Base-by-base conservation (phyloP, 1,140 invertebrate genomes). In the Pogonomyrmex californicus region DNA sequence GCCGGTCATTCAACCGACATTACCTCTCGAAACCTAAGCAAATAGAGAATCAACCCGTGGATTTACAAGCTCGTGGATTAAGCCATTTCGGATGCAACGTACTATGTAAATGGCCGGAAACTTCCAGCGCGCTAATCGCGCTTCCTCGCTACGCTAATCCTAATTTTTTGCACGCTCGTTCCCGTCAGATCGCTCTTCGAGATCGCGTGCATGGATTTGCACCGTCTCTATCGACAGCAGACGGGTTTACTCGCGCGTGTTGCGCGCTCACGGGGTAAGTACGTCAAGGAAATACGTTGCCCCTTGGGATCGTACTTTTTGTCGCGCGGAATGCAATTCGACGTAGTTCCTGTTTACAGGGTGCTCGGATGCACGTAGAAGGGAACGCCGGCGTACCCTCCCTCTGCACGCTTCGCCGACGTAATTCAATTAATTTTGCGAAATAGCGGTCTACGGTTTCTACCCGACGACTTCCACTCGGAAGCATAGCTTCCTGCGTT, bases 351-450 rank as follows among this genome's bases (percentile, higher is more conserved):
- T 82, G 75, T 88, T 86, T 82, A 79, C 65, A 51, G 38, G 10
- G 33, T 30, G 30, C n/a, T 63, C 56, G 47, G 56, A 38, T 54
- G 56, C 81, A 30, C 33, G 54, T 33, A 78, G 51, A 75, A 78
- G 75, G 44, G 23, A 23, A 23, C 23, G n/a, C 63, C 30, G 36
- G 51, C 30, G 71, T 44, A 54, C 17, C 38, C 56, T 38, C 9
- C 56, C 17, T 68, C 58, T 82, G 83, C 60, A 66, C 73, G 83
- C 71, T 65, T 63, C 60, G 75, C 49, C 78, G 71, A 36, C 51
- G 75, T 79, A 66, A 89, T 89, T 89, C 79, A 38, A 85, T 87
- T 76, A 81, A 87, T 86, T 86, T 62, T 51, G 54, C 63, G 87
- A 65, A 82, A 88, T 73, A 70, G 77, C 85, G 60, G 54, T 87